These are phyloP conservation scores for Cynoglossus semilaevis DNA, from an alignment of 2,113 vertebrate species.

Conservation along the genomic window DNA sequence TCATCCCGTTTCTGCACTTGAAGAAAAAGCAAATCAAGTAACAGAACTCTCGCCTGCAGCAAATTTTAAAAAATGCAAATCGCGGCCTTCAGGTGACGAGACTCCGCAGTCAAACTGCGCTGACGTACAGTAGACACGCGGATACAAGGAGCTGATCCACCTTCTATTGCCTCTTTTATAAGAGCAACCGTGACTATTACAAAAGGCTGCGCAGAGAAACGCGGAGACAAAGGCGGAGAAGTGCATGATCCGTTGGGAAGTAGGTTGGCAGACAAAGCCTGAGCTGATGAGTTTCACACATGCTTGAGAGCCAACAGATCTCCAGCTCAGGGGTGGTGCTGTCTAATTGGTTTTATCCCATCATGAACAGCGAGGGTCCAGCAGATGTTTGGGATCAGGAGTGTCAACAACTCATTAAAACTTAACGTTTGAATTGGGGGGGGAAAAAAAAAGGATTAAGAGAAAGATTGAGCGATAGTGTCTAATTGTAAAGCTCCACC, in stretches of 20 bases:
- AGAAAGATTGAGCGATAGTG: slow-evolving; percentile 9
- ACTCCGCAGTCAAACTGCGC: slow-evolving; percentile 22
- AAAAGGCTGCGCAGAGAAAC: slow-evolving; percentile 26
- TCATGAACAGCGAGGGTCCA: slow-evolving; percentile 67
- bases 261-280: slow-evolving; percentile 39
- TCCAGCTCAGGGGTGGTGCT: slow-evolving; percentile 49
- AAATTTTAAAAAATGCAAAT: slow-evolving; percentile 47
- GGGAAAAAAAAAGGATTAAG: slow-evolving; percentile 14
- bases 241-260: slow-evolving; percentile 31
- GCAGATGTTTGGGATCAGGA: slow-evolving; percentile 74
- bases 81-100: slow-evolving; percentile 36
- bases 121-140: slow-evolving; percentile 3
- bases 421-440: slow-evolving; percentile 13
- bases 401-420: slow-evolving; percentile 77
- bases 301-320: slow-evolving; percentile 36
- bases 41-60: slow-evolving; percentile 39
- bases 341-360: slow-evolving; percentile 71
- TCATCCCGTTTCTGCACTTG: slow-evolving; percentile 7
- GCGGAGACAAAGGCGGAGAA: slow-evolving; percentile 32
- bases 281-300: slow-evolving; percentile 52
- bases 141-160: slow-evolving; percentile 26
- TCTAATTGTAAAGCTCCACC: slow-evolving; percentile 18
- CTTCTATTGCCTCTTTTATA: slow-evolving; percentile 27
- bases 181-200: slow-evolving; percentile 37
- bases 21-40: slow-evolving; percentile 25